phyloP scores from a whole-genome alignment of 2,113 vertebrate species.

The Dromiciops gliroides region DNA sequence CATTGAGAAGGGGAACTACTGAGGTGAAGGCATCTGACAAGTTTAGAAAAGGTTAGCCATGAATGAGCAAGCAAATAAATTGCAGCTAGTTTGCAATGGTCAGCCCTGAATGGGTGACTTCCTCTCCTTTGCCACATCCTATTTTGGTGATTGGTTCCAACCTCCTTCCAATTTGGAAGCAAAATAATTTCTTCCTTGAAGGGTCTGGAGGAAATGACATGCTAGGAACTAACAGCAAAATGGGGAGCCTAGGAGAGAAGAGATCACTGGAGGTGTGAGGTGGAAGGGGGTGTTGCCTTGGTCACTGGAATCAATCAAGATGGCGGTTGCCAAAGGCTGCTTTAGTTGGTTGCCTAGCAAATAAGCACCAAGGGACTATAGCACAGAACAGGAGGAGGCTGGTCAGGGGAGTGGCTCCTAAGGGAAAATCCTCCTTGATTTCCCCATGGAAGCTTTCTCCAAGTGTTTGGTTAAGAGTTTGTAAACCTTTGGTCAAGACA shows the following conservation, averaged over 20 bases:
- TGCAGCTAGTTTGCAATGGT: not conserved
- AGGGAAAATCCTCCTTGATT: not conserved
- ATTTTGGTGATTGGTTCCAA: not conserved
- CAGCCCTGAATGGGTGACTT: not conserved
- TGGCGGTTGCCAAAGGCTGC: slow-evolving; percentile 11
- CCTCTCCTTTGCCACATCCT: not conserved
- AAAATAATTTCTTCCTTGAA: not conserved
- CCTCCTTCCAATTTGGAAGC: not conserved
- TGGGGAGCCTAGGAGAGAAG: not conserved
- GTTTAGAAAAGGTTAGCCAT: not conserved
- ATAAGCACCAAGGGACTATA: not conserved
- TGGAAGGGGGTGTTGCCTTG: not conserved
- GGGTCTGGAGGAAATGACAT: not conserved
- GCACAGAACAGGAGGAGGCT: not conserved
- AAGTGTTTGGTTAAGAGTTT: not conserved
- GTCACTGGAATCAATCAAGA: not conserved
- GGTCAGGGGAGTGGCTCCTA: slow-evolving; percentile 39
- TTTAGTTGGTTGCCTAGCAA: slow-evolving; percentile 54
- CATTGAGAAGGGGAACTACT: not conserved
- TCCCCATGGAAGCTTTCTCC: not conserved
- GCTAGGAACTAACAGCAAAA: not conserved
- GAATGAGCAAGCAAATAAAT: not conserved
- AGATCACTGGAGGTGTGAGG: not conserved
- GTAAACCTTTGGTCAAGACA: not conserved
- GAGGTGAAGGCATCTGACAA: not conserved